phyloP scores from a whole-genome alignment of 2,888 invertebrate genomes.

The Torymus texanus region DNA sequence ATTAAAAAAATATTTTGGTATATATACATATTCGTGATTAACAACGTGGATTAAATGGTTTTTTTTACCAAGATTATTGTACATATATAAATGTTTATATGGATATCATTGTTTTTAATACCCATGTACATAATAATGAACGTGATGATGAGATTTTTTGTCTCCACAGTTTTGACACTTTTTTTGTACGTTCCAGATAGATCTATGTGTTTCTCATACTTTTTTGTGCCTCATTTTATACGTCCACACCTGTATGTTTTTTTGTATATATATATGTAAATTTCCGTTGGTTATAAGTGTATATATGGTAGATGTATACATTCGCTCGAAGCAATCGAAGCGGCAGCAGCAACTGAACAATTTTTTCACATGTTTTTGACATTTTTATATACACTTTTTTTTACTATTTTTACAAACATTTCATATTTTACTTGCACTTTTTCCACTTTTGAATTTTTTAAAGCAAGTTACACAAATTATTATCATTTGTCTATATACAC shows the following conservation, averaged over 20 bases:
- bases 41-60: slow-evolving; percentile 43
- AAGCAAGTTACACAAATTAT: no score
- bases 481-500: no score
- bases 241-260: slow-evolving; percentile 43
- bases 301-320: neutral
- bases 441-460: no score
- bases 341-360: slow-evolving; percentile 48
- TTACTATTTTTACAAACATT: neutral
- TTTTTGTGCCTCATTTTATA: slow-evolving; percentile 41
- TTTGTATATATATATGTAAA: slow-evolving; percentile 39
- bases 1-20: slow-evolving; percentile 35
- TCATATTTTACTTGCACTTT: no score
- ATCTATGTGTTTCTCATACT: slow-evolving; percentile 39
- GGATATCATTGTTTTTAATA: slow-evolving; percentile 18
- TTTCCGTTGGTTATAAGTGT: slow-evolving; percentile 46
- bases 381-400: neutral
- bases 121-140: slow-evolving; percentile 35
- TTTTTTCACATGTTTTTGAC: slow-evolving; percentile 15
- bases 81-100: slow-evolving; percentile 31
- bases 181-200: slow-evolving; percentile 39
- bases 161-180: slow-evolving; percentile 6
- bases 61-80: slow-evolving; percentile 34
- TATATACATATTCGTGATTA: slow-evolving; percentile 52
- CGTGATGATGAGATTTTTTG: slow-evolving; percentile 2
- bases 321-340: slow-evolving; percentile 54